phyloP scores from a whole-genome alignment of 2,888 invertebrate genomes.

The Fragum whitleyi region DNA sequence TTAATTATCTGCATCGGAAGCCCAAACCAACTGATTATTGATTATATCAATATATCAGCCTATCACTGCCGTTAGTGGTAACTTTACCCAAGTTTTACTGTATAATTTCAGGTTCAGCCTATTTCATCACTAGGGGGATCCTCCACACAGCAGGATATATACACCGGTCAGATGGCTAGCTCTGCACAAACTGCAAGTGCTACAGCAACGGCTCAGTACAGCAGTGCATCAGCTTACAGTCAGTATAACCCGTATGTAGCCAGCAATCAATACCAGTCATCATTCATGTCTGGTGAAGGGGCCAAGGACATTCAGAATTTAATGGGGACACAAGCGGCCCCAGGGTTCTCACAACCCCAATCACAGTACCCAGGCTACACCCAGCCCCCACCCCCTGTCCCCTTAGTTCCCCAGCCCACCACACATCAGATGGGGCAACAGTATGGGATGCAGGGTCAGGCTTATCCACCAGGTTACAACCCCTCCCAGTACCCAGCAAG shows the following conservation, averaged over 20 bases:
- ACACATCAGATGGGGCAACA: constrained; percentile 49
- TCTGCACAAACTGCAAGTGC: neutral
- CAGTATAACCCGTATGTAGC: constrained; percentile 82
- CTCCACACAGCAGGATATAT: neutral
- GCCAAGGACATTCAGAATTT: constrained; percentile 81
- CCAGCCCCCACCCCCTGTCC: constrained; percentile 58
- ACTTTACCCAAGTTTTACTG: no score
- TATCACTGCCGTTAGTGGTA: no score
- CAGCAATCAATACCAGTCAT: constrained; percentile 80
- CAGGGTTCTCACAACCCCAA: constrained; percentile 33
- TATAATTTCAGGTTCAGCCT: neutral
- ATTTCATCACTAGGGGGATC: neutral
- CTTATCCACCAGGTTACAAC: constrained; percentile 59
- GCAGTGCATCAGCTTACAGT: constrained; percentile 37
- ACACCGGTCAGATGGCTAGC: neutral
- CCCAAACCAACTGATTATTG: no score
- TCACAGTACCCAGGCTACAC: constrained; percentile 48
- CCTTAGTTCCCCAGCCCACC: constrained; percentile 34
- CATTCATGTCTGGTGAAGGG: constrained; percentile 83
- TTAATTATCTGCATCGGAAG: no score
- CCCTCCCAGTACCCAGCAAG: constrained; percentile 65
- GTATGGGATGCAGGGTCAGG: constrained; percentile 52
- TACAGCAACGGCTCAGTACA: constrained; percentile 33
- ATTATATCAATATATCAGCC: no score
- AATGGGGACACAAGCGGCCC: constrained; percentile 73